Evolutionary conservation across 2,888 invertebrate species (phyloP).

Genomic region (Schizotus pectinicornis): DNA sequence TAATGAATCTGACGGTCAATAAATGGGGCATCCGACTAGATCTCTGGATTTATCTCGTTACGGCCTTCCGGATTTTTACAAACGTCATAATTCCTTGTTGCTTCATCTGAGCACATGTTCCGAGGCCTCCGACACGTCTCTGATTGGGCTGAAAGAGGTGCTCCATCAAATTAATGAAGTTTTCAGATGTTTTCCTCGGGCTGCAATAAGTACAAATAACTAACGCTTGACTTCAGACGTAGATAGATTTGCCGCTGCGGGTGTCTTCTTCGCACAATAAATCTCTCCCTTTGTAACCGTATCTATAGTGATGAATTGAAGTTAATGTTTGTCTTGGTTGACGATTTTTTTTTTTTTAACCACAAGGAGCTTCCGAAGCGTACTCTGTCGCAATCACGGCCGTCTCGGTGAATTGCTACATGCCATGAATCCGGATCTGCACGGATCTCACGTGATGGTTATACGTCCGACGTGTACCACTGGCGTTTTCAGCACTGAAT

Average conservation of each 20-base stretch:
- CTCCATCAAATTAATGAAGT: conserved; percentile 3
- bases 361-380: not conserved
- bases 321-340: not conserved
- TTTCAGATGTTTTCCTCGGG: conserved; percentile 1
- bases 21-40: too few species aligned
- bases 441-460: not conserved
- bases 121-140: too few species aligned
- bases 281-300: not conserved
- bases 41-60: too few species aligned
- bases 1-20: too few species aligned
- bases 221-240: not conserved
- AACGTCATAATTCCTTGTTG: too few species aligned
- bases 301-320: conserved; percentile 4
- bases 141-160: not conserved
- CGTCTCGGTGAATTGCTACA: not conserved
- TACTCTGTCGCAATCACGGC: not conserved
- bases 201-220: not conserved
- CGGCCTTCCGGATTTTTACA: too few species aligned
- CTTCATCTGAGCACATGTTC: too few species aligned
- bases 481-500: too few species aligned
- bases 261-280: conserved; percentile 3
- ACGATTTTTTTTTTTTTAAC: not conserved
- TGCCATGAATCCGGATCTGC: not conserved
- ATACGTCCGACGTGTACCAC: too few species aligned
- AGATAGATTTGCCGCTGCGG: not conserved